Conservation (phyloP, 2,113 vertebrate species). For the Polypterus bichir region DNA sequence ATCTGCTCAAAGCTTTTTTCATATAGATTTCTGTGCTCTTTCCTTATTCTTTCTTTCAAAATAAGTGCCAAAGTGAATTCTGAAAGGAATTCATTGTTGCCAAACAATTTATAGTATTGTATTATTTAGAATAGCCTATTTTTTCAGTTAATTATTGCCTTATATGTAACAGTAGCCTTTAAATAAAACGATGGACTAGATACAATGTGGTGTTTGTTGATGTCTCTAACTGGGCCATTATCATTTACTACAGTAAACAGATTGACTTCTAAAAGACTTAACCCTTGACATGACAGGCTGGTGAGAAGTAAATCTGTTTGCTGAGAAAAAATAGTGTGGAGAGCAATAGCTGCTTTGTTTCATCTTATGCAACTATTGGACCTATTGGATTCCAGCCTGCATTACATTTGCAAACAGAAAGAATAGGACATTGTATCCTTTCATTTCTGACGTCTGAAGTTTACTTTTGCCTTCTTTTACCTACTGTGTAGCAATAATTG, state of each 20-base stretch:
- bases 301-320: conserved; percentile 33
- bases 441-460: conserved; percentile 5
- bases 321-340: conserved; percentile 17
- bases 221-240: conserved; percentile 25
- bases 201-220: conserved; percentile 28
- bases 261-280: conserved; percentile 34
- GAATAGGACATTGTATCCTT: conserved; percentile 39
- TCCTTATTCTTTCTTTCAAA: too few relatives aligned
- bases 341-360: conserved; percentile 43
- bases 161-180: conserved; percentile 25
- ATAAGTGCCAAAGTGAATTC: too few relatives aligned
- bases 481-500: too few relatives aligned
- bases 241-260: conserved; percentile 36
- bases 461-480: too few relatives aligned
- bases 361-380: conserved; percentile 32
- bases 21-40: too few relatives aligned
- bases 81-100: not conserved
- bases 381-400: conserved; percentile 45
- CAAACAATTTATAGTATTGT: conserved; percentile 23
- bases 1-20: too few relatives aligned
- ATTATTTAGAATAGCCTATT: conserved; percentile 21
- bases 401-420: conserved; percentile 35
- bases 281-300: conserved; percentile 32
- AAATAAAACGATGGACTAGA: conserved; percentile 16
- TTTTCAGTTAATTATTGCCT: conserved; percentile 22